Evolutionary conservation across 64 coral and sea anemone species (phyloP).

Genomic region (Hydrozoanthus tunicans): DNA sequence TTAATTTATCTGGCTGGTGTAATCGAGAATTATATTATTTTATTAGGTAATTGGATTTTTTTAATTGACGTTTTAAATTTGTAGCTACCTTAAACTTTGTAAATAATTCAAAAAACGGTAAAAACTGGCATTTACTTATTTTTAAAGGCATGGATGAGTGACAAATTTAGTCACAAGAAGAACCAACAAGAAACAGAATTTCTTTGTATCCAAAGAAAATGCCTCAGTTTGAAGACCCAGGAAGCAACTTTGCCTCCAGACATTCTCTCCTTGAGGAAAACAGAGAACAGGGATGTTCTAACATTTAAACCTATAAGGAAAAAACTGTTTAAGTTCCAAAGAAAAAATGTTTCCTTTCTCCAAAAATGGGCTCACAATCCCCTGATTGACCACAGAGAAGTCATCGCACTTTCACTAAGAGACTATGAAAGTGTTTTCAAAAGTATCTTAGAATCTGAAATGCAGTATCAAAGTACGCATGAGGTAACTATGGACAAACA

Average conservation of each 20-base stretch:
- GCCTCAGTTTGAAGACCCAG: neutral
- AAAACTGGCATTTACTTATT: neutral
- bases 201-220: conserved; percentile 32
- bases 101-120: too few species aligned
- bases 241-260: neutral
- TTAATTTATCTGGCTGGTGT: too few species aligned
- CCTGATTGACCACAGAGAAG: conserved; percentile 19
- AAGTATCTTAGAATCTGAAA: conserved; percentile 21
- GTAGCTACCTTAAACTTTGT: too few species aligned
- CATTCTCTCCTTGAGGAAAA: neutral
- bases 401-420: neutral
- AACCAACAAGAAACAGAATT: neutral
- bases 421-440: conserved; percentile 33
- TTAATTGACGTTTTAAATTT: too few species aligned
- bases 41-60: too few species aligned
- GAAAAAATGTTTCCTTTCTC: conserved; percentile 2
- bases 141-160: conserved; percentile 5
- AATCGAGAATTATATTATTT: too few species aligned
- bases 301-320: neutral
- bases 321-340: neutral
- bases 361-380: conserved; percentile 33
- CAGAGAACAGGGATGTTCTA: neutral
- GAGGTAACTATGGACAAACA: neutral
- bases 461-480: neutral
- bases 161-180: neutral